These are phyloP conservation scores for Semotilus atromaculatus DNA, from an alignment of 2,797 vertebrate species.

Conservation along the genomic window DNA sequence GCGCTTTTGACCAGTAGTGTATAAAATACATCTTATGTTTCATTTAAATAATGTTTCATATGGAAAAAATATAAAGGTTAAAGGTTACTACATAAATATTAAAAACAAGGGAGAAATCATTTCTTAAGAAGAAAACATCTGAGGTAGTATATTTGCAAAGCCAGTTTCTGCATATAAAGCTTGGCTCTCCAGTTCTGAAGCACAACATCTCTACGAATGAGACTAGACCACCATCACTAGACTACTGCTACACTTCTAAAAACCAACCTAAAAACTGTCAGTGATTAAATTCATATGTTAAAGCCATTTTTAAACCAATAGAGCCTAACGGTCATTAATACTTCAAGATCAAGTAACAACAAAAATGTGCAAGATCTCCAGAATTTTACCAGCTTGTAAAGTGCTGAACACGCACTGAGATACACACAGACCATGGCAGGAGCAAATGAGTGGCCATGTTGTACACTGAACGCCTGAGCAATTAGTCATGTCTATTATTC, in stretches of 20 bases:
- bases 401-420: not conserved
- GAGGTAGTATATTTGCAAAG: not conserved
- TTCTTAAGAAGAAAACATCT: not conserved
- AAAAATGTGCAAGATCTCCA: not conserved
- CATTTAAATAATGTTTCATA: not conserved
- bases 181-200: not conserved
- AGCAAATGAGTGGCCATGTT: conserved; percentile 4
- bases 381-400: not conserved
- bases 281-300: not conserved
- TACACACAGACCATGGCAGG: not conserved
- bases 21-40: no score
- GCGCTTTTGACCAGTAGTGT: no score
- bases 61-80: not conserved
- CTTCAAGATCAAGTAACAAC: not conserved
- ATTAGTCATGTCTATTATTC: conserved; percentile 72
- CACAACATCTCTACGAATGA: not conserved
- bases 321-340: not conserved
- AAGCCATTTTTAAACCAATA: not conserved
- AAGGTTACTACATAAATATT: not conserved
- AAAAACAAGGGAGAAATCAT: not conserved
- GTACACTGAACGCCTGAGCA: conserved; percentile 40
- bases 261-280: not conserved
- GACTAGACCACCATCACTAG: not conserved
- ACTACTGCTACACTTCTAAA: not conserved
- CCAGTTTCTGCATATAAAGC: not conserved